Evolutionary conservation across 2,888 invertebrate genomes (phyloP), one percentile per base, ranked within the genome.

Genomic region (Athripsodes cinereus): DNA sequence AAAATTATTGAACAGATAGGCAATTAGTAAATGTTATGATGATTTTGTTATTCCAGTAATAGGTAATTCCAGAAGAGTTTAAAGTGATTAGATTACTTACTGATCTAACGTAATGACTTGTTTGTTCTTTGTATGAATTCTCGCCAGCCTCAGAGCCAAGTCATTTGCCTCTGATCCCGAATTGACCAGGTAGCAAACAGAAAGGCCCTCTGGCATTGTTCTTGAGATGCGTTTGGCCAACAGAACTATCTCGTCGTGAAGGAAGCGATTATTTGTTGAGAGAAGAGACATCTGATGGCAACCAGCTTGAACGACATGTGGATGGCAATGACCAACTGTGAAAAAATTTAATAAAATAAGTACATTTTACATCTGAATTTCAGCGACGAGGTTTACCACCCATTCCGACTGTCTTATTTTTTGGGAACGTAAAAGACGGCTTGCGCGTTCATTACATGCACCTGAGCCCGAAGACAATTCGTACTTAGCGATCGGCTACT

Each of bases 101-200:
- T 97, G 96, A 76, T 99, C 96, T 57, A 99, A 76, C 0, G 94
- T 90, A 68, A 99, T 90, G 65, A 96, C 83, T 72, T 99, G 96
- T 67, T 86, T 83, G 64, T 89, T 86, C 67, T 89, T 87, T 1
- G 97, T 97, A 72, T 95, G 90, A 55, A 92, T 87, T 62, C 88
- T 82, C 0, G 97, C 95, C 61, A 99, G 78, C 60, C 97, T 84
- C 44, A 99, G 73, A 0, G 99, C 99, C 66, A 99, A 82, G 77
- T 99, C 99, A 73, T 98, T 99, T 8, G 98, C 98, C 76, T 99
- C 99, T 5, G 97, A 98, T 10, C 98, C 99, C 0, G 98, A 99
- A 76, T 99, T 99, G 56, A 96, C 96, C 71, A 98, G 90, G 78
- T 90, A 98, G 69, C 96, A 96, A 2, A 96, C 92, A 18, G 91